These are phyloP conservation scores for Arctopsyche grandis DNA, from an alignment of 1,140 invertebrate genomes.

Conservation along the genomic window DNA sequence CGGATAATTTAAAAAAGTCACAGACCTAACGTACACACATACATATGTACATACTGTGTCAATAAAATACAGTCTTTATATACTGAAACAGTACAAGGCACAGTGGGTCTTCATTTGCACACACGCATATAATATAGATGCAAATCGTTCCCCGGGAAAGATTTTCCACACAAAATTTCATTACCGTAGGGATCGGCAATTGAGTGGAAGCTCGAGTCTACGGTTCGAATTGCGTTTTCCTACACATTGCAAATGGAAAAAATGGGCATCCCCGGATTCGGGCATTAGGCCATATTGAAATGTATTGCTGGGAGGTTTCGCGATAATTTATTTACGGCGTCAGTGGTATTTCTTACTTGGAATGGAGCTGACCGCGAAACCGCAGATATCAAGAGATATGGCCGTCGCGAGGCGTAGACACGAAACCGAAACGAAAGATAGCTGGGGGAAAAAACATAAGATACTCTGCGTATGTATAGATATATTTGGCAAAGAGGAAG, in stretches of 20 bases:
- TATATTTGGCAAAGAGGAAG: neutral
- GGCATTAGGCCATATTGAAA: conserved; percentile 48
- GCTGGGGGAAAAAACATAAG: conserved; percentile 3
- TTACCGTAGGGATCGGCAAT: conserved; percentile 4
- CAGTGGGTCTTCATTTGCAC: neutral
- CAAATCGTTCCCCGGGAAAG: neutral
- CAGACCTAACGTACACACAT: too few relatives aligned
- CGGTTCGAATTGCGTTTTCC: conserved; percentile 16
- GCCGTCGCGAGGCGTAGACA: conserved; percentile 19
- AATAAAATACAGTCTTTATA: too few relatives aligned
- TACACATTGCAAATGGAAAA: neutral
- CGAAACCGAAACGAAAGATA: neutral
- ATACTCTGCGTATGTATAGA: conserved; percentile 17
- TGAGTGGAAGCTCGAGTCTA: neutral
- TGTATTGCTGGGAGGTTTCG: conserved; percentile 37
- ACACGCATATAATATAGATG: neutral
- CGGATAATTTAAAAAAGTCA: too few relatives aligned
- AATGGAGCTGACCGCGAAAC: conserved; percentile 42
- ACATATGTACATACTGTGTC: too few relatives aligned
- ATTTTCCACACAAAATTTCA: conserved; percentile 16
- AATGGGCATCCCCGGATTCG: neutral
- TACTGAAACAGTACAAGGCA: too few relatives aligned
- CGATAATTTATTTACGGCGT: conserved; percentile 51
- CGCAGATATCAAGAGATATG: conserved; percentile 53
- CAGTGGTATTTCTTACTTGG: conserved; percentile 52